Percentiles rank a stretch among this genome's conserved stretches.
phyloP scores from a whole-genome alignment of 2,888 invertebrate genomes.

The Agrotis exclamationis region DNA sequence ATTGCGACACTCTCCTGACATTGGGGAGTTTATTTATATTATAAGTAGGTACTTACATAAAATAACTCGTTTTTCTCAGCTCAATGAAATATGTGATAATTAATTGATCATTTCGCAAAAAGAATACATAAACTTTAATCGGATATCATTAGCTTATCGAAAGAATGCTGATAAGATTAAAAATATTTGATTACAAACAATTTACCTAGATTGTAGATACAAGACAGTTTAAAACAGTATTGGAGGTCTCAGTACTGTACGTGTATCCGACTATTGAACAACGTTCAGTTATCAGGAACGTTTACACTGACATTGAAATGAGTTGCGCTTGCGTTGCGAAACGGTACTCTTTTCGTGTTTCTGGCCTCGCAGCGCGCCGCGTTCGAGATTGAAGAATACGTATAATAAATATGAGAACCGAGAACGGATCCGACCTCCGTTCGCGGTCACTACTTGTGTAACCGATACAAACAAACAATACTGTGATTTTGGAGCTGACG shows the following conservation, averaged over 20 bases:
- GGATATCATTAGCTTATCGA: conserved; percentile 32
- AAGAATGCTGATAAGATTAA: conserved; percentile 39
- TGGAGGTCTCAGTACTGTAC: conserved; percentile 28
- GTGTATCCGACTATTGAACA: conserved; percentile 34
- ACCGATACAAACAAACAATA: conserved; percentile 86
- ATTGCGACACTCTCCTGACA: conserved; percentile 73
- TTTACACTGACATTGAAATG: conserved; percentile 88
- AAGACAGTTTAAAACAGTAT: conserved; percentile 3
- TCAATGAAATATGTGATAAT: conserved; percentile 40
- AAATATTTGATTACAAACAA: conserved; percentile 35
- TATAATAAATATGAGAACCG: conserved; percentile 87
- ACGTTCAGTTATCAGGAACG: conserved; percentile 73
- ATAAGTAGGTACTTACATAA: background rate
- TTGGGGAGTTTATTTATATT: conserved; percentile 63
- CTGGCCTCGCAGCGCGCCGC: conserved; percentile 80
- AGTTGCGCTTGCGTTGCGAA: conserved; percentile 88
- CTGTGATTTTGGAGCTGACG: conserved; percentile 75
- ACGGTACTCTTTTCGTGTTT: conserved; percentile 88
- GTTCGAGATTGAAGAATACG: conserved; percentile 89
- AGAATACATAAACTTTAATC: background rate
- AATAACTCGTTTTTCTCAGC: conserved; percentile 19
- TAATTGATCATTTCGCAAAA: background rate
- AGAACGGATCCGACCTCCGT: conserved; percentile 87
- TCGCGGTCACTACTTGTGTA: conserved; percentile 89
- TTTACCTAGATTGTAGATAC: background rate